A percentile compares a stretch with the other conserved stretches of the same genome.
These are phyloP conservation scores for Caenorhabditis doughertyi DNA, from an alignment of 2,888 invertebrate species.

Conservation along the genomic window DNA sequence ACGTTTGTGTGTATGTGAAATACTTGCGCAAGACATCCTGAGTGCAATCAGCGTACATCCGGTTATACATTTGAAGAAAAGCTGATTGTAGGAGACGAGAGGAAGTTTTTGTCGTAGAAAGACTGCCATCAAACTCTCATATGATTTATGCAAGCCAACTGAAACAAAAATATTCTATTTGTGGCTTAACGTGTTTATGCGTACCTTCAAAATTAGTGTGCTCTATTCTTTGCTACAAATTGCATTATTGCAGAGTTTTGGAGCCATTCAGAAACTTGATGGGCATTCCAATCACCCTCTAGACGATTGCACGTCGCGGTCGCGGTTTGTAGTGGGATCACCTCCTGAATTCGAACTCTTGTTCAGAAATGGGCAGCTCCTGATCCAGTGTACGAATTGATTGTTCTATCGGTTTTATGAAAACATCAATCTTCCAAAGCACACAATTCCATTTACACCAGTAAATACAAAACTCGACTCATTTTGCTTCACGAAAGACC, in stretches of 20 bases:
- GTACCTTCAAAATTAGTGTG: constrained; percentile 9
- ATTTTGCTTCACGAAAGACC: constrained; percentile 5
- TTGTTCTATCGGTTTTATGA: constrained; percentile 44
- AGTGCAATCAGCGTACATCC: too few species aligned
- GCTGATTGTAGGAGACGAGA: too few species aligned
- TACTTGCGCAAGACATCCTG: too few species aligned
- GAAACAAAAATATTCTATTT: not conserved
- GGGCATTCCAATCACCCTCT: constrained; percentile 54
- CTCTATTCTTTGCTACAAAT: constrained; percentile 36
- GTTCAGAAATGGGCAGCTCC: constrained; percentile 15
- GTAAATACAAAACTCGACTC: constrained; percentile 52
- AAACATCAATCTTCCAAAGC: constrained; percentile 1
- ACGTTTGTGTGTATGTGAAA: too few species aligned
- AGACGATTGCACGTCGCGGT: constrained; percentile 42
- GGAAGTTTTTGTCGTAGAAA: too few species aligned
- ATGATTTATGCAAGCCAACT: too few species aligned
- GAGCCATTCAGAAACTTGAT: constrained; percentile 51
- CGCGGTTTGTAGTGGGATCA: constrained; percentile 56
- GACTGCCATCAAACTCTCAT: too few species aligned
- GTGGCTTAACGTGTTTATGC: not conserved
- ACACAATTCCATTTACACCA: constrained; percentile 61
- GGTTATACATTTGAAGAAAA: too few species aligned
- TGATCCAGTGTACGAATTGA: constrained; percentile 21
- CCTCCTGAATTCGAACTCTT: constrained; percentile 53
- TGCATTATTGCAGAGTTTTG: constrained; percentile 35